Evolutionary conservation across 2,888 invertebrate genomes (phyloP), one percentile per base, ranked within the genome.

Genomic region (Dolomedes plantarius): DNA sequence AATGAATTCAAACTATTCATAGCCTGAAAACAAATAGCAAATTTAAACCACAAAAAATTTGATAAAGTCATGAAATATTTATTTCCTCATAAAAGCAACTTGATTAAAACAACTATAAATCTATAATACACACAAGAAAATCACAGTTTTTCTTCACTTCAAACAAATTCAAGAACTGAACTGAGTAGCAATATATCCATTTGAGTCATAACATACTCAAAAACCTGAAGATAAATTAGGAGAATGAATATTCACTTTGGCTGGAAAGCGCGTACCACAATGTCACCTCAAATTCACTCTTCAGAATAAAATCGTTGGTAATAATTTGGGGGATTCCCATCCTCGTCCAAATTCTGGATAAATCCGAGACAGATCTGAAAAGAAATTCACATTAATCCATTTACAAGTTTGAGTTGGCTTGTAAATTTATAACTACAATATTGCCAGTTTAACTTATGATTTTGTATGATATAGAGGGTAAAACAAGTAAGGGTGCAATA

Each of bases 231-330:
- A 91, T 50, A 91, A 88, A 7, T 91, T 91, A 3, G 92, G 92
- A 5, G 92, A 92, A 89, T 92, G 92, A n/a, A 92, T 90, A 79
- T 91, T 91, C 0, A 91, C 95, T 92, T 96, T 96, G 0, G 97
- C 97, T 65, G 94, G 94, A 91, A 94, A 97, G 89, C 95, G 94
- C 88, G 90, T 91, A 81, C 98, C 98, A 74, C 95, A 97, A 99
- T 95, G 91, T 98, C 97, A 99, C 95, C 93, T 98, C 97, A 91
- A 97, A 99, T 90, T 95, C 94, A 0, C 98, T 97, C 65, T 94
- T 94, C 69, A 95, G 93, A n/a, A 97, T 93, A 91, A 94, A 97
- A 36, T 97, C 97, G 19, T 95, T 95, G 5, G 88, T 88, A 0
- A 98, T 95, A 32, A 93, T 93, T 89, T 94, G 94, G 36, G 94